phyloP scores from a whole-genome alignment of 1,140 invertebrate species.

The Macrobrachium nipponense region DNA sequence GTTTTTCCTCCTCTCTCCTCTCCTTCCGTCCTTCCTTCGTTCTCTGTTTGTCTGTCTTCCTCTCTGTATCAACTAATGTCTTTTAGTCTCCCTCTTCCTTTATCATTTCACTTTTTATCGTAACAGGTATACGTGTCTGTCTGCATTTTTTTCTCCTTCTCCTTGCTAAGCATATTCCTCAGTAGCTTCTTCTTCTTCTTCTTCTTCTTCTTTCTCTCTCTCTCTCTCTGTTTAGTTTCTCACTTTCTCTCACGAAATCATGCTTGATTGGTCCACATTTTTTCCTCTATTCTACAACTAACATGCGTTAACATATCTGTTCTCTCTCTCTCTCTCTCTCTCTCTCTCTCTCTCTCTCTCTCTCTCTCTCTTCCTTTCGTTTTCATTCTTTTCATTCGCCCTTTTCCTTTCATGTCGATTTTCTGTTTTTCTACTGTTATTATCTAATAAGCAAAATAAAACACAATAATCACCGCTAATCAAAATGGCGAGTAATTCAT shows the following conservation, averaged over 20 bases:
- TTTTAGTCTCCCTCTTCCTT: slow-evolving; percentile 1
- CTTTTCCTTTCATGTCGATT: background rate
- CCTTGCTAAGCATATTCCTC: background rate
- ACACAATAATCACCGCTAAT: too few species aligned
- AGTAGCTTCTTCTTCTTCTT: background rate
- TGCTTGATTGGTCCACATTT: background rate
- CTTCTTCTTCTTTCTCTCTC: background rate
- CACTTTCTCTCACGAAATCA: background rate
- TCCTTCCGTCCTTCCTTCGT: background rate
- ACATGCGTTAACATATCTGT: too few species aligned
- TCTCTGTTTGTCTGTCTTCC: background rate
- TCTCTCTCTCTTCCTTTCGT: background rate
- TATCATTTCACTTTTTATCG: background rate
- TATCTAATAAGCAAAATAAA: too few species aligned
- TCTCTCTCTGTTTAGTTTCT: background rate
- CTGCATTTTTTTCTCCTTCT: background rate
- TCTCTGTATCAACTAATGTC: background rate
- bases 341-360: background rate
- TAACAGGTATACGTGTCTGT: background rate
- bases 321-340: background rate
- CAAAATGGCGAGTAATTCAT: too few species aligned
- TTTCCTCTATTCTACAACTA: background rate
- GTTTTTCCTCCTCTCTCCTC: background rate
- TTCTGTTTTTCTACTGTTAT: background rate
- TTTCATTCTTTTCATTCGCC: too few species aligned